A percentile compares a stretch with the other conserved stretches of the same genome.
Evolutionary conservation across 2,113 vertebrate genomes (phyloP).

Genomic region (Cichladusa arquata): DNA sequence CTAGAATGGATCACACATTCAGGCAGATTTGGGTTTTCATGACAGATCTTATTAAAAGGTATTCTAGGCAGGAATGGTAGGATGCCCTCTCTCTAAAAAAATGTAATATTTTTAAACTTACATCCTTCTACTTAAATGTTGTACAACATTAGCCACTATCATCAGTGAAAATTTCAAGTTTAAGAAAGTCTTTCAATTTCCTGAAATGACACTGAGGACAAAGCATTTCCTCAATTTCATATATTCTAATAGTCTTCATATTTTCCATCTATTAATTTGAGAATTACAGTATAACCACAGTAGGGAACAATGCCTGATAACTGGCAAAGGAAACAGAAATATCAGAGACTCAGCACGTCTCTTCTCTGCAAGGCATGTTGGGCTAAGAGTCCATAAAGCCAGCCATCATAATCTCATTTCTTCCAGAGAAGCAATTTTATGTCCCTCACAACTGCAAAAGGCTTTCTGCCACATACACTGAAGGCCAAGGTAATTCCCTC

Average conservation of each 20-base stretch:
- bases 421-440: not conserved
- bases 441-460: not conserved
- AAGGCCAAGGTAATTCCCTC: not conserved
- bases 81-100: not conserved
- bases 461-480: not conserved
- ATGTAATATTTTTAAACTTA: not conserved
- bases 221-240: not conserved
- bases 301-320: not conserved
- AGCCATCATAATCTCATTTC: not conserved
- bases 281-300: not conserved
- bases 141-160: not conserved
- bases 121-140: not conserved
- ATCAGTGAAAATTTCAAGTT: not conserved
- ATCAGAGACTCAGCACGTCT: not conserved
- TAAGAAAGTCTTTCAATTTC: not conserved
- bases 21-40: not conserved
- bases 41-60: not conserved
- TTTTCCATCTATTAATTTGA: not conserved
- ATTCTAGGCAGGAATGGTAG: not conserved
- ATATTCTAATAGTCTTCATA: not conserved
- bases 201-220: not conserved
- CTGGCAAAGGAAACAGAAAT: not conserved
- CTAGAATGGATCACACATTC: not conserved
- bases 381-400: not conserved
- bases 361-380: not conserved